phyloP scores from a whole-genome alignment of 2,797 vertebrate genomes.

The Acanthis flammea region DNA sequence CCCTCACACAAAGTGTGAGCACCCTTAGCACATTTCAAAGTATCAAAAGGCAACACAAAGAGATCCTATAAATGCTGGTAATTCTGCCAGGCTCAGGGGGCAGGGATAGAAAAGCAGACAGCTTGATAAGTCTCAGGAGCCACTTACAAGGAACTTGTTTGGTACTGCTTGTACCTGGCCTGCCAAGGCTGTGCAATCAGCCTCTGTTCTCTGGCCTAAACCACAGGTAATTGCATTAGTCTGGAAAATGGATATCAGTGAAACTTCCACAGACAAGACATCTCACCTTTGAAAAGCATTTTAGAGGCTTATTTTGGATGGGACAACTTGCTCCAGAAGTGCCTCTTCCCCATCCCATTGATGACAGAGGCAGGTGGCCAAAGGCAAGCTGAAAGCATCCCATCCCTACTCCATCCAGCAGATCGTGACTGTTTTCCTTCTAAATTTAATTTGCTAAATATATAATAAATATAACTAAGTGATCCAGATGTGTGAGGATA shows the following conservation, averaged over 20 bases:
- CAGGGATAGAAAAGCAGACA: neutral
- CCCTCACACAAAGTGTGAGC: neutral
- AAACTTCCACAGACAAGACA: neutral
- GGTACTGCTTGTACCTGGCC: neutral
- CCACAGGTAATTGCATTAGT: neutral
- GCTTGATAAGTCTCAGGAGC: neutral
- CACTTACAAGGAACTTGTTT: neutral
- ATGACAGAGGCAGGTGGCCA: neutral
- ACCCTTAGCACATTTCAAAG: neutral
- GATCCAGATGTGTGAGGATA: neutral
- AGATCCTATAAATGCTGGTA: neutral
- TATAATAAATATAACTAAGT: neutral
- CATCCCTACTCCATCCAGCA: neutral
- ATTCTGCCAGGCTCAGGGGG: neutral
- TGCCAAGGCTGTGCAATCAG: neutral
- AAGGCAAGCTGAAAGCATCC: neutral
- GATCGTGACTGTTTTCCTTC: neutral
- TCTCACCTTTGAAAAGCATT: neutral
- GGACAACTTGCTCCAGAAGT: neutral
- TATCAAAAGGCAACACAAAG: neutral
- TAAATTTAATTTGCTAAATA: neutral
- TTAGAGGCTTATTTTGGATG: neutral
- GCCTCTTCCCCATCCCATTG: neutral
- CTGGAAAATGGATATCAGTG: neutral
- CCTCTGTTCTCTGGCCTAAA: neutral